Evolutionary conservation across 2,888 invertebrate genomes (phyloP), one percentile per base, ranked within the genome.

Genomic region (Xanthorhoe designata): DNA sequence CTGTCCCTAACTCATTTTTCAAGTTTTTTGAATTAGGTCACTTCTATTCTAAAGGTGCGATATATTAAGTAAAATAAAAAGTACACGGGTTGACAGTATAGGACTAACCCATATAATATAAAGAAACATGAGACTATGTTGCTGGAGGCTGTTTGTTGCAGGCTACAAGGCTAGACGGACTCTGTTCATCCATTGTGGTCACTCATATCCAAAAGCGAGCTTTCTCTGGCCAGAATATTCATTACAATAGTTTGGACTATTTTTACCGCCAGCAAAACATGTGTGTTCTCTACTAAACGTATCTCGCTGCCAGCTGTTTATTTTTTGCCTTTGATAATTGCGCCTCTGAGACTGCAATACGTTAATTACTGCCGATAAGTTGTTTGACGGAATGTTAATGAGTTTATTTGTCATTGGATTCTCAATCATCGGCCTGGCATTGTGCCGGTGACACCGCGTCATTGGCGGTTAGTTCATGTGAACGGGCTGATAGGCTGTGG

Each of bases 401-500:
- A 62, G 38, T 19, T 45, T 59, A 52, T 63, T 66, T 54, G 66
- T 71, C 71, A 64, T 64, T 70, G 62, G 60, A n/a, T 61, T 55
- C 66, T 75, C 74, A 69, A 75, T 72, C 67, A 64, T 38, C 71
- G 65, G 58, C 38, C 66, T 74, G 75, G 72, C 75, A 73, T 71
- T 64, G 60, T 74, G 72, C 72, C 71, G 64, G 64, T 61, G 64
- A 61, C 68, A 65, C 61, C 42, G 52, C 64, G 56, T 57, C 64
- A 71, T 68, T 64, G 67, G 65, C 64, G 56, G 61, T 69, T 60
- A 65, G 63, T 68, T 60, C 71, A 68, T 70, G 66, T 58, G 56
- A 67, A 67, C 61, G 65, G 68, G 61, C 64, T 64, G 64, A 68
- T 60, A 56, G 45, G 24, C 38, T 68, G 68, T 59, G 65, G 59